phyloP scores from a whole-genome alignment of 2,797 vertebrate genomes.

The Carcharodon carcharias region DNA sequence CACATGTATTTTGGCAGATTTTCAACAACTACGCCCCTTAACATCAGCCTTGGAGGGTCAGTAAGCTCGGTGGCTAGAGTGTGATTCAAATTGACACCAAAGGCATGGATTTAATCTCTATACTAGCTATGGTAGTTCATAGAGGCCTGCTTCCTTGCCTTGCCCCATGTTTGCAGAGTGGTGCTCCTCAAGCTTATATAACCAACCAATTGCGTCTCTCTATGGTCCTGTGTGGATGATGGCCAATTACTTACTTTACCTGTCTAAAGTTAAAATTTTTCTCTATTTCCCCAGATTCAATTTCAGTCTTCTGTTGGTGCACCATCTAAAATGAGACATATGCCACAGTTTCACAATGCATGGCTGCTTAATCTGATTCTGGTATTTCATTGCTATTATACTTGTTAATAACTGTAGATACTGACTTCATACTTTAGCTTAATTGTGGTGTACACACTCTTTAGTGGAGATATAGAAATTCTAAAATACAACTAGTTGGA shows the following conservation, averaged over 20 bases:
- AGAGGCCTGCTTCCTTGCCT: no score
- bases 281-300: background rate
- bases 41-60: no score
- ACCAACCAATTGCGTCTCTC: no score
- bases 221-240: no score
- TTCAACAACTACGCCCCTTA: background rate
- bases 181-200: no score
- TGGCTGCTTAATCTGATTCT: background rate
- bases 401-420: background rate
- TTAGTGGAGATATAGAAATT: background rate
- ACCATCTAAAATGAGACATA: background rate
- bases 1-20: background rate
- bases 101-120: no score
- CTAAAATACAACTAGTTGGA: background rate
- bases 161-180: no score
- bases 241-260: background rate
- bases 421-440: no score
- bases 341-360: background rate
- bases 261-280: no score
- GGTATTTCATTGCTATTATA: background rate
- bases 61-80: no score
- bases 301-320: background rate
- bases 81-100: no score
- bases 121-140: no score
- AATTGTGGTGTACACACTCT: background rate